These are phyloP conservation scores for Pollimyrus isidori DNA, from an alignment of 2,113 vertebrate genomes.

Conservation along the genomic window DNA sequence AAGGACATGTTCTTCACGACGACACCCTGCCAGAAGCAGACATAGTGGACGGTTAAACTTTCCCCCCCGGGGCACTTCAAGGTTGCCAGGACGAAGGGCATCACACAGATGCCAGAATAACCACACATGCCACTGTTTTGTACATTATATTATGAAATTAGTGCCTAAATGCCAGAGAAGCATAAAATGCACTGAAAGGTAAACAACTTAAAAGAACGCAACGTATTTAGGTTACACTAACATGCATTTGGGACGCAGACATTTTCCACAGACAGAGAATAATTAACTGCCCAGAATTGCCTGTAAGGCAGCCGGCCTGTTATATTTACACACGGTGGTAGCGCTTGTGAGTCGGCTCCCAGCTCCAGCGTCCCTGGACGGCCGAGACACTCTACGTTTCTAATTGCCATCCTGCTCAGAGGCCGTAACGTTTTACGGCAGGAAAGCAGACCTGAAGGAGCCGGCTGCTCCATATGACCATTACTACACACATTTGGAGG, in stretches of 20 bases:
- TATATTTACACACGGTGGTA: not conserved
- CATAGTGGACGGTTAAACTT: not conserved
- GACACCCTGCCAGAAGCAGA: slow-evolving; percentile 42
- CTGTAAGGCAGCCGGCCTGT: not conserved
- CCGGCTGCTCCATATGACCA: not conserved
- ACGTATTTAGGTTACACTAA: not conserved
- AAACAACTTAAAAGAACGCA: not conserved
- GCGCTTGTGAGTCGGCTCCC: not conserved
- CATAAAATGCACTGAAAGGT: not conserved
- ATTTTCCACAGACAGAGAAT: not conserved
- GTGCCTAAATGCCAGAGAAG: not conserved
- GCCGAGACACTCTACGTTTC: not conserved
- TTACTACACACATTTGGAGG: not conserved
- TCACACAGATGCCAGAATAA: not conserved
- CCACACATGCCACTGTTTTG: not conserved
- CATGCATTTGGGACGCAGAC: not conserved
- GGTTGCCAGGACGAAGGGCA: not conserved
- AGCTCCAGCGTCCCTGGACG: not conserved
- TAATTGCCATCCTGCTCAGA: not conserved
- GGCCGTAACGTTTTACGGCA: not conserved
- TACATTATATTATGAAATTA: not conserved
- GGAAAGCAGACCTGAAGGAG: not conserved
- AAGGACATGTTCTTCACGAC: slow-evolving; percentile 62
- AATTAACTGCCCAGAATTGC: not conserved
- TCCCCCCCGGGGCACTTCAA: not conserved